A percentile compares a stretch with the other conserved stretches of the same genome.
These are phyloP conservation scores for Sebastes elongatus DNA, from an alignment of 2,797 vertebrate genomes.

Conservation along the genomic window DNA sequence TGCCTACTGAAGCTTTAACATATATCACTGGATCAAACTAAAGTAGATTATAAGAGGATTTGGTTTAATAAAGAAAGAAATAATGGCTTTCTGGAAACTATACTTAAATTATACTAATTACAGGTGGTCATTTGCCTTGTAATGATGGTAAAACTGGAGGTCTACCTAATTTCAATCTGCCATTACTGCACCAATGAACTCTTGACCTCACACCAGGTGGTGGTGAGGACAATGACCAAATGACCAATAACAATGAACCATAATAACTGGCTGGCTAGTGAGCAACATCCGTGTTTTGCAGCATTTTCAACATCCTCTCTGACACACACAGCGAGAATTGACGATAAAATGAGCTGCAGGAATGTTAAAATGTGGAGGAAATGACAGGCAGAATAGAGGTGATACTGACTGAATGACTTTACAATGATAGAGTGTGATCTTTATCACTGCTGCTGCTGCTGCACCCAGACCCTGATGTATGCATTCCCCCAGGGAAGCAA, in stretches of 20 bases:
- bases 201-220: slow-evolving; percentile 13
- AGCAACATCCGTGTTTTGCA: neutral
- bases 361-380: slow-evolving; percentile 13
- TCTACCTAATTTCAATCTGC: neutral
- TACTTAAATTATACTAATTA: neutral
- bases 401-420: slow-evolving; percentile 27
- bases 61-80: neutral
- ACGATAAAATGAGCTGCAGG: neutral
- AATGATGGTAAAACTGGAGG: neutral
- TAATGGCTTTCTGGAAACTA: neutral
- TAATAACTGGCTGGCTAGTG: neutral
- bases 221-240: neutral
- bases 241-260: neutral
- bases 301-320: slow-evolving; percentile 10
- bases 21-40: neutral
- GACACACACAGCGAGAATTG: neutral
- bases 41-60: neutral
- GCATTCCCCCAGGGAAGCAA: neutral
- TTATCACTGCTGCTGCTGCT: neutral
- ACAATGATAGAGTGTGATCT: slow-evolving; percentile 19
- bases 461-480: neutral
- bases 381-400: neutral
- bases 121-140: neutral
- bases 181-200: neutral
- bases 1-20: neutral